A percentile compares a stretch with the other conserved stretches of the same genome.
These are phyloP conservation scores for Stenchaetothrips biformis DNA, from an alignment of 2,888 invertebrate genomes.

Conservation along the genomic window DNA sequence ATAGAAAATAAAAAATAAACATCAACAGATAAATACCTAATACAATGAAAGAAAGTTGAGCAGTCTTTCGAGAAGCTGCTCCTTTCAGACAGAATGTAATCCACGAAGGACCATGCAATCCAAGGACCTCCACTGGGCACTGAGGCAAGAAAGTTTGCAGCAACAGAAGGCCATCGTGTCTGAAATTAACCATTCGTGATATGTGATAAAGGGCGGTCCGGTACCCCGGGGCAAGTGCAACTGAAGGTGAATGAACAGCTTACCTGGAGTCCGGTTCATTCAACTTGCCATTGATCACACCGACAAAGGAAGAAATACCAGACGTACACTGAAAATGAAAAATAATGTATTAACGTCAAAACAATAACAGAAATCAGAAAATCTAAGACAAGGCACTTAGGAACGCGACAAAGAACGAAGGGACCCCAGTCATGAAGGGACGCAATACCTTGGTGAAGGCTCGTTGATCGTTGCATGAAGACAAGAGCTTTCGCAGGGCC, in stretches of 20 bases:
- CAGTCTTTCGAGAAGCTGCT: neutral
- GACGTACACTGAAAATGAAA: neutral
- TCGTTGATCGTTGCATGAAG: neutral
- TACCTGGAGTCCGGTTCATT: neutral
- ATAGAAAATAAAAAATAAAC: neutral
- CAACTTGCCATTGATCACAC: neutral
- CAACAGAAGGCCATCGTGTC: neutral
- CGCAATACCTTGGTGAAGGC: neutral
- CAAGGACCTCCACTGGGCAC: neutral
- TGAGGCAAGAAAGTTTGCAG: neutral
- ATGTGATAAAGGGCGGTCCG: neutral
- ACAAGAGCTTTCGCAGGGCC: neutral
- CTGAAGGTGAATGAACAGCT: neutral
- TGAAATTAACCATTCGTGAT: neutral
- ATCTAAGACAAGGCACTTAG: neutral
- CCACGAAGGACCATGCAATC: neutral
- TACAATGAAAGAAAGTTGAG: neutral
- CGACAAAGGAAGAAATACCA: neutral
- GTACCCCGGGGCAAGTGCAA: neutral
- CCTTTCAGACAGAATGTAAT: neutral
- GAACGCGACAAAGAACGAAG: neutral
- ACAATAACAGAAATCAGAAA: neutral
- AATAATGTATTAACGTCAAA: neutral
- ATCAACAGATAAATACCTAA: neutral
- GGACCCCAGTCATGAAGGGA: neutral